Conservation (phyloP, 2,113 vertebrate genomes). For the Deroptyus accipitrinus region DNA sequence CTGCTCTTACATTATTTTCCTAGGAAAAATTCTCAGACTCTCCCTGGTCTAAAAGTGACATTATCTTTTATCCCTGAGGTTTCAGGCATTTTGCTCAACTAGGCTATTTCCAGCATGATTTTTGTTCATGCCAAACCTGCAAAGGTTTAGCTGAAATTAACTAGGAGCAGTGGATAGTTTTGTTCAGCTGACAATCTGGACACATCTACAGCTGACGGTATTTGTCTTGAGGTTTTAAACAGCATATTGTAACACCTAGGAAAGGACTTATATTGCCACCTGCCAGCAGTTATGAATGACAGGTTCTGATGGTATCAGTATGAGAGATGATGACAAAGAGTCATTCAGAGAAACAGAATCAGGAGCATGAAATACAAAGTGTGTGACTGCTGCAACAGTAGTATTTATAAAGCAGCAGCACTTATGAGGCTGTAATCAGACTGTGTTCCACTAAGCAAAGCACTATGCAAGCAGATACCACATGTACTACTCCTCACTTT, state of each 20-base stretch:
- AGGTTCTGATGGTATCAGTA: background rate
- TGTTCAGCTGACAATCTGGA: background rate
- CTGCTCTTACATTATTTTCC: background rate
- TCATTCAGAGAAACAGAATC: background rate
- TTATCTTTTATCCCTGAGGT: background rate
- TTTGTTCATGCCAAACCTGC: background rate
- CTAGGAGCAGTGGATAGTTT: background rate
- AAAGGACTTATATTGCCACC: background rate
- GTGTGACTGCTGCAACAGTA: background rate
- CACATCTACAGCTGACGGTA: background rate
- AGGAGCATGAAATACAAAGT: background rate
- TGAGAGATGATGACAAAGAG: background rate
- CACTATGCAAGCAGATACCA: background rate
- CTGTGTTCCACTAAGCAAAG: background rate
- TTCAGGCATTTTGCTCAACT: background rate
- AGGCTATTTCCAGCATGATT: background rate
- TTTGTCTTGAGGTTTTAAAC: background rate
- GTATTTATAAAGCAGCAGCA: background rate
- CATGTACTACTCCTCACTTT: background rate
- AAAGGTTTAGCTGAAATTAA: background rate
- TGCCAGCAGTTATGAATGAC: background rate
- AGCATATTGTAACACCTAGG: background rate
- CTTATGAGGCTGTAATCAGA: background rate
- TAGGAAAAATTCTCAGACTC: background rate
- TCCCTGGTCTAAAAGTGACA: background rate